Base-by-base conservation (phyloP, 2,888 invertebrate genomes). In the Lochmaea crataegi region DNA sequence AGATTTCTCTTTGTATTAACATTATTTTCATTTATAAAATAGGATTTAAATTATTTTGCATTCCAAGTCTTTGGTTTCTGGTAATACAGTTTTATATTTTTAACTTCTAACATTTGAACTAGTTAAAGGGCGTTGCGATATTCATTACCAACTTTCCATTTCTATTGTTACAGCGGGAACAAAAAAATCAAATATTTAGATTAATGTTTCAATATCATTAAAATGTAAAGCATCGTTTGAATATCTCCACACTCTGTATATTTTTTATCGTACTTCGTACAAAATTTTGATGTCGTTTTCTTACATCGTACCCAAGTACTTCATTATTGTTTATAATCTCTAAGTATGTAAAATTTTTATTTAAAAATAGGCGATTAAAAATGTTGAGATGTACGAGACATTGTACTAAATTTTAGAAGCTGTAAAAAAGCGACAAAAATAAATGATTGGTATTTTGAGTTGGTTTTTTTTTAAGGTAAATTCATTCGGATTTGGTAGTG, bases 361-460 rank as follows among this genome's bases (percentile, higher is more conserved):
- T 76, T 74, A 61, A 68, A 41, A 65, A 75, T 69, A 71, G 42
- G 14, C 51, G 48, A 61, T 76, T 77, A 65, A 71, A 57, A 58
- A 71, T 71, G 65, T 72, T 74, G 76, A 74, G 66, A 73, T 73
- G 65, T 76, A 76, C 71, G 75, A 77, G 72, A 76, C 73, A 75
- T 72, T 79, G 75, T 78, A 79, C 70, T 75, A 76, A 77, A 77
- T 76, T 77, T 76, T 78, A 75, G 76, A 73, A 75, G 78, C 76
- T 75, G 71, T 71, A 74, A 75, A 75, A 76, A 76, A 38, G 73
- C 76, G 75, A 74, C 74, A 75, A 75, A 78, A 79, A 77, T 78
- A 79, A 79, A 78, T 79, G 75, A 80, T 80, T 80, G 80, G 77
- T 81, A 79, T 79, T 80, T 80, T 80, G 75, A 77, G 42, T 7